Percentiles rank a stretch among this genome's conserved stretches.
phyloP scores from a whole-genome alignment of 2,113 vertebrate genomes.

The Sakesphorus luctuosus region DNA sequence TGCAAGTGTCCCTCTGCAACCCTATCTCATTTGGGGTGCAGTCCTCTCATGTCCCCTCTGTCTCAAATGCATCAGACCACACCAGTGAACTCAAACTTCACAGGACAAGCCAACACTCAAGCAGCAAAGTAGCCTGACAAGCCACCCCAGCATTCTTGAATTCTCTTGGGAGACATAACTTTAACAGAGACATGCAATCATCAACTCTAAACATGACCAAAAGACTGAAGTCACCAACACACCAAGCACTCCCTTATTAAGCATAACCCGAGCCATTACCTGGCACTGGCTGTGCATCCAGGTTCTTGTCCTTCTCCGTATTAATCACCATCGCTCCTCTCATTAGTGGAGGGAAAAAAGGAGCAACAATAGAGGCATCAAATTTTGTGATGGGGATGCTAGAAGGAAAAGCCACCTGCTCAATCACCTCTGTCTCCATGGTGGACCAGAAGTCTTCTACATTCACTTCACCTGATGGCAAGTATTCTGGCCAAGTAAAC shows the following conservation, averaged over 20 bases:
- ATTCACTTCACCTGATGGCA: slow-evolving; percentile 89
- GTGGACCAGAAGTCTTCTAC: slow-evolving; percentile 97
- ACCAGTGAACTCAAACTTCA: neutral
- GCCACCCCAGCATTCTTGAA: neutral
- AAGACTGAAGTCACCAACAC: neutral
- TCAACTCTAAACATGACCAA: neutral
- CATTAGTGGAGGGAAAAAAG: slow-evolving; percentile 95
- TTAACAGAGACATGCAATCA: neutral
- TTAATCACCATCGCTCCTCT: slow-evolving; percentile 88
- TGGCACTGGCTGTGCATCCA: slow-evolving; percentile 69
- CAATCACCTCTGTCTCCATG: slow-evolving; percentile 95
- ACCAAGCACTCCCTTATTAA: neutral
- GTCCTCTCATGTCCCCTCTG: neutral
- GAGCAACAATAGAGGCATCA: slow-evolving; percentile 95
- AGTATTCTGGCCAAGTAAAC: slow-evolving; percentile 96
- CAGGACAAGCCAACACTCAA: neutral
- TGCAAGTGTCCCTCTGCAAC: neutral
- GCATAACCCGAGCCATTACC: slow-evolving; percentile 66
- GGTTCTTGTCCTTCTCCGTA: slow-evolving; percentile 93
- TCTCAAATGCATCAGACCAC: neutral
- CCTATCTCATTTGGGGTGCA: neutral
- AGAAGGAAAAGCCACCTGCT: slow-evolving; percentile 91
- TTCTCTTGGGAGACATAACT: neutral
- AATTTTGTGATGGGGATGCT: slow-evolving; percentile 94
- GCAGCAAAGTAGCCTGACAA: neutral